A percentile compares a stretch with the other conserved stretches of the same genome.
Conservation (phyloP, 2,888 invertebrate species). For the Troilus luridus region DNA sequence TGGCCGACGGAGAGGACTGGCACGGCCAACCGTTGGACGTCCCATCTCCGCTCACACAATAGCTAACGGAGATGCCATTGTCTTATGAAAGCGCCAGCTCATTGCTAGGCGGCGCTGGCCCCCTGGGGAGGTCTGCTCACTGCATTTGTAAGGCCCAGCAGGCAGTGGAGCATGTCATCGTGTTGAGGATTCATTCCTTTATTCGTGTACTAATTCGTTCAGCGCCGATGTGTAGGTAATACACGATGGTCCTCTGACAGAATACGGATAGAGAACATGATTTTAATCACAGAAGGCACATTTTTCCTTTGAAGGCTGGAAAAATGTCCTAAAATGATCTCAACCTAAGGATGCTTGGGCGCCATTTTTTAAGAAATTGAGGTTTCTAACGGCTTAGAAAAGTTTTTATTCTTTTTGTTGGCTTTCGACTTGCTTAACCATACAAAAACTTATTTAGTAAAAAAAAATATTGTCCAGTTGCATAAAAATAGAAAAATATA, state of each 20-base stretch:
- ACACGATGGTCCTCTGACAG: not conserved
- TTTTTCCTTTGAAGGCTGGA: too few relatives aligned
- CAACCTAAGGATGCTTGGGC: too few relatives aligned
- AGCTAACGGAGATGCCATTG: slow-evolving; percentile 12
- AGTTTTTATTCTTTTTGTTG: too few relatives aligned
- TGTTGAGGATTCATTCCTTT: not conserved
- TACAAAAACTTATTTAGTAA: too few relatives aligned
- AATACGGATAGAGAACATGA: not conserved
- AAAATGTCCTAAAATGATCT: too few relatives aligned
- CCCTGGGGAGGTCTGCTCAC: not conserved
- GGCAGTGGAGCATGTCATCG: not conserved
- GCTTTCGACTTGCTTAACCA: too few relatives aligned
- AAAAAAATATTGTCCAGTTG: too few relatives aligned
- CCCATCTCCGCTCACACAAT: not conserved
- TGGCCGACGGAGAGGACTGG: not conserved
- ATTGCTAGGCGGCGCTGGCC: not conserved
- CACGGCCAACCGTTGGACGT: not conserved
- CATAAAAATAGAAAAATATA: too few relatives aligned
- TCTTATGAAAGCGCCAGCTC: not conserved
- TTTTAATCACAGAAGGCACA: too few relatives aligned
- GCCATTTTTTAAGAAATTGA: too few relatives aligned
- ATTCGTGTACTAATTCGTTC: not conserved
- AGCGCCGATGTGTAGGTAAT: not conserved
- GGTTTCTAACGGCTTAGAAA: too few relatives aligned
- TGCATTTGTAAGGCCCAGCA: not conserved